Conservation (phyloP, 1,140 invertebrate species). For the Mycetomoellerius zeteki region DNA sequence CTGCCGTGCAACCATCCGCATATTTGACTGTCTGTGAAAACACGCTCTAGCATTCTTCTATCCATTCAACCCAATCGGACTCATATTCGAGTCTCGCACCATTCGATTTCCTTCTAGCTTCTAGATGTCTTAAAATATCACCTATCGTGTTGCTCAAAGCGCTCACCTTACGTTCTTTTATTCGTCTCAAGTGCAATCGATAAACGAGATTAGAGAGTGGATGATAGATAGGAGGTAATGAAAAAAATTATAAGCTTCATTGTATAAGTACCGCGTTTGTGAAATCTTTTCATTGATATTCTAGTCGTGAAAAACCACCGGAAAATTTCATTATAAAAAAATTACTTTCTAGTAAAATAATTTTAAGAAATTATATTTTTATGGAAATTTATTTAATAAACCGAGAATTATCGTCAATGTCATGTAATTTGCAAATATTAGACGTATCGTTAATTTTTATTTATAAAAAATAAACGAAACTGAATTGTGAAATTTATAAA, state of each 20-base stretch:
- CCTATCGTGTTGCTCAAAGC: constrained; percentile 7
- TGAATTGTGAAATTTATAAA: neutral
- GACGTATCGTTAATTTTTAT: neutral
- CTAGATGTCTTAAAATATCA: constrained; percentile 24
- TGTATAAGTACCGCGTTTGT: neutral
- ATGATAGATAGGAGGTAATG: constrained; percentile 12
- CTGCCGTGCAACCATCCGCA: constrained; percentile 40
- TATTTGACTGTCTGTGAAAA: constrained; percentile 57
- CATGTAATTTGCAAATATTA: neutral
- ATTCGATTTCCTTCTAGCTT: constrained; percentile 22
- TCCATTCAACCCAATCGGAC: neutral
- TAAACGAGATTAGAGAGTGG: constrained; percentile 12
- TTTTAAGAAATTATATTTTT: neutral
- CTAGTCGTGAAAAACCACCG: neutral
- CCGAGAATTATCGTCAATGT: neutral
- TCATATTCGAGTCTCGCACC: constrained; percentile 18
- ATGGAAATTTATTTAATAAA: neutral
- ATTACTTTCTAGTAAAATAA: no score
- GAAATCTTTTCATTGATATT: constrained; percentile 11
- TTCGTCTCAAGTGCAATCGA: constrained; percentile 2
- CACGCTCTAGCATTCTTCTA: constrained; percentile 26
- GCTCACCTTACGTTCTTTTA: neutral
- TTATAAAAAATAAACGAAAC: neutral
- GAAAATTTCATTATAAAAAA: constrained; percentile 4
- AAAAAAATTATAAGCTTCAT: constrained; percentile 16